These are phyloP conservation scores for Bombyx huttoni DNA, from an alignment of 2,888 invertebrate genomes.

Conservation along the genomic window DNA sequence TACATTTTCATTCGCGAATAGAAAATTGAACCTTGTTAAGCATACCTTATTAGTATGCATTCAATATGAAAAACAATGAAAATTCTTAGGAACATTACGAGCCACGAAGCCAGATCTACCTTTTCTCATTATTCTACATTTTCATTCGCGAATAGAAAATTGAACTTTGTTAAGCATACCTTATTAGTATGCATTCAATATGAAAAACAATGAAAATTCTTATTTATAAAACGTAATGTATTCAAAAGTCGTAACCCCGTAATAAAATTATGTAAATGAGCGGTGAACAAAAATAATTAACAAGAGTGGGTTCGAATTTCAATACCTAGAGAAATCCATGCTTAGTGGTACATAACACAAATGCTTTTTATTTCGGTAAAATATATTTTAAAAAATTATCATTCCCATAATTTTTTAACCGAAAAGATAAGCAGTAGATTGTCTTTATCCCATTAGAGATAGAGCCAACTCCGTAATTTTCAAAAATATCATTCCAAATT, in stretches of 20 bases:
- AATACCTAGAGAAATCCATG: neutral
- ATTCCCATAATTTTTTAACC: too few relatives aligned
- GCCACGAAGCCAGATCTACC: constrained; percentile 35
- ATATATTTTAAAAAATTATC: neutral
- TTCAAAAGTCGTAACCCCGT: neutral
- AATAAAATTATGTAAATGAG: neutral
- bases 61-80: constrained; percentile 14
- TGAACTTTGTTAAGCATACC: constrained; percentile 20
- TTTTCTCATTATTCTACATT: constrained; percentile 44
- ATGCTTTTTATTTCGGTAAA: neutral
- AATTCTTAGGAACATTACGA: constrained; percentile 50
- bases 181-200: constrained; percentile 17
- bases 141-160: constrained; percentile 30
- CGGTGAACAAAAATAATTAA: neutral
- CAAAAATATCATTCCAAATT: too few relatives aligned
- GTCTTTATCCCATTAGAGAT: too few relatives aligned
- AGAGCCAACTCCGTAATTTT: too few relatives aligned
- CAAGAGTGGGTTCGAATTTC: neutral
- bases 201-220: constrained; percentile 11
- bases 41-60: constrained; percentile 17
- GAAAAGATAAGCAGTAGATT: too few relatives aligned
- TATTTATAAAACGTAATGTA: constrained; percentile 1
- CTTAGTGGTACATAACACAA: neutral
- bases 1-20: constrained; percentile 31
- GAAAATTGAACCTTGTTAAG: constrained; percentile 25